Conservation (phyloP, 2,888 invertebrate species). For the Torymus auratus region DNA sequence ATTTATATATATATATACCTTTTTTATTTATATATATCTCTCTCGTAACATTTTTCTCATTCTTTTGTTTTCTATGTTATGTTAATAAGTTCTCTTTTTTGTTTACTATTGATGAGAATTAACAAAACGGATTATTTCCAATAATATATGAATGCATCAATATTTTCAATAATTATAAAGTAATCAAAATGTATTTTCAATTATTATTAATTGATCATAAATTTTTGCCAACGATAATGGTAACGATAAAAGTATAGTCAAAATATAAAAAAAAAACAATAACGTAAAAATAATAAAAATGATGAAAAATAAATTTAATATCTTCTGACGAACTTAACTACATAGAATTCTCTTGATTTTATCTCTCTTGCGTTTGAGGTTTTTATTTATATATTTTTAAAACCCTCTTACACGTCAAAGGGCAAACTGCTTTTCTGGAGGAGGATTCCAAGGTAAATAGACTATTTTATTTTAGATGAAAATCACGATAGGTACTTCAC, state of each 20-base stretch:
- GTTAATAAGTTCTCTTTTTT: constrained; percentile 33
- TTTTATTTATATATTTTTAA: constrained; percentile 35
- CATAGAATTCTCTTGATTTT: constrained; percentile 42
- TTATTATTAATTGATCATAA: constrained; percentile 30
- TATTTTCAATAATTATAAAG: constrained; percentile 44
- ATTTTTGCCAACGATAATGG: constrained; percentile 37
- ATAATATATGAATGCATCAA: constrained; percentile 11
- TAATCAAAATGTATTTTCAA: constrained; percentile 41
- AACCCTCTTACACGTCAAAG: constrained; percentile 5
- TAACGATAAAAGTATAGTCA: constrained; percentile 28
- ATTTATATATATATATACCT: constrained; percentile 57
- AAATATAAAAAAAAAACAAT: constrained; percentile 34
- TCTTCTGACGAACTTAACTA: constrained; percentile 34
- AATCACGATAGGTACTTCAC: constrained; percentile 64
- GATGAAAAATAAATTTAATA: constrained; percentile 18
- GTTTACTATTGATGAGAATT: constrained; percentile 26
- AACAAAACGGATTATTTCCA: constrained; percentile 36
- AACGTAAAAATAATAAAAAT: constrained; percentile 25
- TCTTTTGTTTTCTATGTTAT: constrained; percentile 41
- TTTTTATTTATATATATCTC: constrained; percentile 41
- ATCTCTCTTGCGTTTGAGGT: constrained; percentile 26
- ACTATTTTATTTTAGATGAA: constrained; percentile 48
- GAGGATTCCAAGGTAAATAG: constrained; percentile 25
- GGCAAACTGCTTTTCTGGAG: constrained; percentile 24
- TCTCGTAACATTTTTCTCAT: constrained; percentile 38